Conservation (phyloP, 1,140 invertebrate genomes). For the Macrosteles quadrilineatus region DNA sequence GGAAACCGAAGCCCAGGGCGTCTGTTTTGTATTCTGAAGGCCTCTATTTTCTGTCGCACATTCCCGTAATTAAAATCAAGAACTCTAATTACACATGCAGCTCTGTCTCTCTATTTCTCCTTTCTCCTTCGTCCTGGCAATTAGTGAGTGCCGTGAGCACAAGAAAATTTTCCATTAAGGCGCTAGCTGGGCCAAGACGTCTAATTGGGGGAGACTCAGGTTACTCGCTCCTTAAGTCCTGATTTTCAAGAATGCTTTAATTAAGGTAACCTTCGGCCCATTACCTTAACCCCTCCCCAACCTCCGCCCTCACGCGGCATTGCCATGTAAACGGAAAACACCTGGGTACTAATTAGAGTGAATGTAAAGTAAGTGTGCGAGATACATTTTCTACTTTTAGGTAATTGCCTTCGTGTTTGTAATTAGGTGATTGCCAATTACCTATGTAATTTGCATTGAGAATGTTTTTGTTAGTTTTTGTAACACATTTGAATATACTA, state of each 20-base stretch:
- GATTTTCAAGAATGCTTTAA: conserved; percentile 22
- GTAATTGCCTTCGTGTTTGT: too few relatives aligned
- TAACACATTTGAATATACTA: neutral
- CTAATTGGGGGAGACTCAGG: conserved; percentile 24
- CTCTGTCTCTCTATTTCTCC: neutral
- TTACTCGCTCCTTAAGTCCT: conserved; percentile 3
- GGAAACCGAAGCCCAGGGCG: conserved; percentile 12
- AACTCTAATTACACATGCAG: conserved; percentile 25
- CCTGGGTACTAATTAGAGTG: too few relatives aligned
- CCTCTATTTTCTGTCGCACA: conserved; percentile 25
- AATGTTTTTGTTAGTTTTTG: neutral
- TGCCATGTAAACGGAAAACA: too few relatives aligned
- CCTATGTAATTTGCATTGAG: too few relatives aligned
- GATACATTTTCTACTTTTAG: too few relatives aligned
- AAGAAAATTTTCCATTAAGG: conserved; percentile 29
- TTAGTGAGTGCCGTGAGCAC: conserved; percentile 23
- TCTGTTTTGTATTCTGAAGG: conserved; percentile 21
- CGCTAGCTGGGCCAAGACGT: neutral
- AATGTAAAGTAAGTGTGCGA: too few relatives aligned
- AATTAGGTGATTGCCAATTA: too few relatives aligned
- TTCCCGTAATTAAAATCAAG: conserved; percentile 27
- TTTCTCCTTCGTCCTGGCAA: conserved; percentile 3
- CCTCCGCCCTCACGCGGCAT: neutral
- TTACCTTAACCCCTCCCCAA: neutral
- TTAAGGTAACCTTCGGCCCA: conserved; percentile 2